phyloP scores from a whole-genome alignment of 2,797 vertebrate genomes.

The Enteromius radiatus region DNA sequence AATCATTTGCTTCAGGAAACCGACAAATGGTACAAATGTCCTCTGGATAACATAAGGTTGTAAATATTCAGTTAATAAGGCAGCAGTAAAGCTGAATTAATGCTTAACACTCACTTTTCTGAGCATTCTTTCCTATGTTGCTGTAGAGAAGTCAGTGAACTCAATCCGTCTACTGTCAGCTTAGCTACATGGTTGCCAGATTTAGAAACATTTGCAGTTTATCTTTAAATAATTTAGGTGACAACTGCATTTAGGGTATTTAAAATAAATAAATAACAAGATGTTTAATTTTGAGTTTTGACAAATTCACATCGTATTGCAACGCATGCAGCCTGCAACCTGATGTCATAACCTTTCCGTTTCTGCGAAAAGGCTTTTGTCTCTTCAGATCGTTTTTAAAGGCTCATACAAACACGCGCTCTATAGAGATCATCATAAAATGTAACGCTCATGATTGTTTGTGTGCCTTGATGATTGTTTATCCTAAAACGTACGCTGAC shows the following conservation, averaged over 20 bases:
- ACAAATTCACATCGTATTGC: neutral
- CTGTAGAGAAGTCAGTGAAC: constrained; percentile 1
- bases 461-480: neutral
- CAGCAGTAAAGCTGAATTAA: constrained; percentile 9
- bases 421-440: neutral
- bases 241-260: neutral
- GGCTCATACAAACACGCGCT: neutral
- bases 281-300: constrained; percentile 6
- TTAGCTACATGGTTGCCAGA: constrained; percentile 22
- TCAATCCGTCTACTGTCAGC: constrained; percentile 22
- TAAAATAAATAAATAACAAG: constrained; percentile 27
- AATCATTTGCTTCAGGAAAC: neutral
- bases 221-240: constrained; percentile 28
- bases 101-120: constrained; percentile 15
- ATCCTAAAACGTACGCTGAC: constrained; percentile 12
- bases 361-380: constrained; percentile 5
- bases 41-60: neutral
- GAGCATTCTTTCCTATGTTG: neutral
- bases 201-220: constrained; percentile 30
- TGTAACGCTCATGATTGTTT: neutral
- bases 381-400: constrained; percentile 1
- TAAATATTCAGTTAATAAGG: neutral
- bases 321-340: neutral
- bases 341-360: constrained; percentile 1
- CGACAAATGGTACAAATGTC: neutral